phyloP scores from a whole-genome alignment of 2,888 invertebrate species.

The Bombylius discolor region DNA sequence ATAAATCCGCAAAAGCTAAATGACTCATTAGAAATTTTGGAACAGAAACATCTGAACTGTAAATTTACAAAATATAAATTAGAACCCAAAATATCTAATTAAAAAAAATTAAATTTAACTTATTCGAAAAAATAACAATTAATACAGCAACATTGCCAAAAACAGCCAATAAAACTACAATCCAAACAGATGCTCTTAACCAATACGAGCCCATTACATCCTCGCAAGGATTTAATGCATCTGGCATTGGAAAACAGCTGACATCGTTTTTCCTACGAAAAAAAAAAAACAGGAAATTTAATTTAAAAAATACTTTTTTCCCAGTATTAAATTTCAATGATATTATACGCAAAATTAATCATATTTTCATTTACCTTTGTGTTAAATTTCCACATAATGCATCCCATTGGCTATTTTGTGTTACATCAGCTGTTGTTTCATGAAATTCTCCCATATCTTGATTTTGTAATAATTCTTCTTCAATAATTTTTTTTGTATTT shows the following conservation, averaged over 20 bases:
- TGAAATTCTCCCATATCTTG: constrained; percentile 32
- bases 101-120: constrained; percentile 16
- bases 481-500: constrained; percentile 3
- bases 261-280: constrained; percentile 38
- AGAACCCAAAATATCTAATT: no score
- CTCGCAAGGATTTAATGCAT: constrained; percentile 78
- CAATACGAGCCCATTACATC: constrained; percentile 76
- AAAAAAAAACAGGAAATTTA: background rate
- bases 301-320: no score
- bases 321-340: no score
- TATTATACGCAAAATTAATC: background rate
- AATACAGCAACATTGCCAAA: constrained; percentile 74
- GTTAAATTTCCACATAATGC: constrained; percentile 44
- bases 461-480: constrained; percentile 7
- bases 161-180: constrained; percentile 68
- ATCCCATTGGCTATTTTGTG: constrained; percentile 36
- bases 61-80: background rate
- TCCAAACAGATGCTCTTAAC: constrained; percentile 72
- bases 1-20: constrained; percentile 77
- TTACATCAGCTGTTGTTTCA: constrained; percentile 36
- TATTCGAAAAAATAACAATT: constrained; percentile 55
- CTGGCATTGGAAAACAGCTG: constrained; percentile 58
- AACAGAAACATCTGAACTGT: constrained; percentile 42
- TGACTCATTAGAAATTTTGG: constrained; percentile 67
- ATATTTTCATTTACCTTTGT: constrained; percentile 22